Evolutionary conservation across 2,888 invertebrate species (phyloP), one percentile per base, ranked within the genome.

Genomic region (Prenolepis imparis): DNA sequence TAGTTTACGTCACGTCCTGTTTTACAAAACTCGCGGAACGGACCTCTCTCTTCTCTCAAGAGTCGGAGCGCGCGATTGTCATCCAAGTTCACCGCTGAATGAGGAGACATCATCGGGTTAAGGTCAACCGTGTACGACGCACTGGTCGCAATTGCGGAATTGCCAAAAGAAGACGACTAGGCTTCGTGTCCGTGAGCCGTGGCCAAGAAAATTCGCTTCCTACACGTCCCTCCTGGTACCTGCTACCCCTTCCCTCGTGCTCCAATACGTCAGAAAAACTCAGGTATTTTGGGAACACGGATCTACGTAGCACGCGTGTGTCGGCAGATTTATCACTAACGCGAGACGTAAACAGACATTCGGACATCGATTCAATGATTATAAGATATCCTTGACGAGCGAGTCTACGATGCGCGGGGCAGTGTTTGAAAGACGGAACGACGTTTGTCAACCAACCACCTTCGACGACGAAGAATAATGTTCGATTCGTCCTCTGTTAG

Each of bases 61-160:
- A 21, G 11, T 24, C 21, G 12, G 1, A 11, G 55, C 36, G 48
- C 48, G n/a, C 59, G 12, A 59, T 36, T 57, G 32, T 70, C 59
- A 57, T 24, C 41, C 78, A 57, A 57, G 59, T 44, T 72, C 39
- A 48, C 74, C 81, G 74, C 72, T 89, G 84, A 89, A 88, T 86
- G 87, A 86, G 83, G 83, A 82, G 78, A 75, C 87, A 77, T 83
- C 87, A 77, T 83, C 85, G 89, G 90, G 89, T 90, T 90, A 90
- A 90, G 89, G 89, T 88, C 89, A 66, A 41, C 36, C 44, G 80
- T 85, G n/a, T 36, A 64, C 90, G 84, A 74, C 52, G 63, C 32
- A 11, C 80, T 28, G 52, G 66, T 59, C 36, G 41, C 32, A 57
- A 63, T 77, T 81, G 74, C 75, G 78, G 66, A 72, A 84, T 78